Percentiles rank a stretch among this genome's conserved stretches.
phyloP scores from a whole-genome alignment of 2,113 vertebrate genomes.

The Vulpes vulpes region DNA sequence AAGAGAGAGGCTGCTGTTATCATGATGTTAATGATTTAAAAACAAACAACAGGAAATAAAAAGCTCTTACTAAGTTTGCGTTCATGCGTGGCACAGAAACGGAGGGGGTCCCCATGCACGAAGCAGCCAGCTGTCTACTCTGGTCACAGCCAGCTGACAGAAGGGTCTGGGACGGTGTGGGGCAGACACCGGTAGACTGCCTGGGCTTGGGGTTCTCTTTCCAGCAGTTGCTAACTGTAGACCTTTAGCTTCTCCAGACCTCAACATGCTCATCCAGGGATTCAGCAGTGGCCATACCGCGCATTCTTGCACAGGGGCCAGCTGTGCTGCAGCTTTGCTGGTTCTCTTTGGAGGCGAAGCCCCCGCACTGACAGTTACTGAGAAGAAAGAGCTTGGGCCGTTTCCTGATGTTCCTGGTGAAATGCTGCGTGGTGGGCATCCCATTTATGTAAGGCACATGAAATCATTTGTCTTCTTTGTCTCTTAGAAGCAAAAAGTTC shows the following conservation, averaged over 20 bases:
- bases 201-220: neutral
- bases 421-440: neutral
- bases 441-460: fast-evolving
- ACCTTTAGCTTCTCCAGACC: neutral
- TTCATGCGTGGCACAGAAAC: neutral
- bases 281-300: fast-evolving
- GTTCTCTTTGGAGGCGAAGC: neutral
- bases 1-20: neutral
- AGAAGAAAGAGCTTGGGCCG: no score
- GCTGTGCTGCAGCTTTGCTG: fast-evolving
- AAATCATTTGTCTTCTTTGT: neutral
- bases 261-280: neutral
- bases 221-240: neutral
- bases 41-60: neutral
- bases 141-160: no score
- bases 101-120: no score
- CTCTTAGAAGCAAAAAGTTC: neutral
- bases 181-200: fast-evolving
- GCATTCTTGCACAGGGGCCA: fast-evolving
- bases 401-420: neutral
- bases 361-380: no score
- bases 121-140: fast-evolving
- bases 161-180: fast-evolving
- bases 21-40: neutral
- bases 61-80: neutral